phyloP scores from a whole-genome alignment of 2,888 invertebrate genomes.

The Pammene aurita region DNA sequence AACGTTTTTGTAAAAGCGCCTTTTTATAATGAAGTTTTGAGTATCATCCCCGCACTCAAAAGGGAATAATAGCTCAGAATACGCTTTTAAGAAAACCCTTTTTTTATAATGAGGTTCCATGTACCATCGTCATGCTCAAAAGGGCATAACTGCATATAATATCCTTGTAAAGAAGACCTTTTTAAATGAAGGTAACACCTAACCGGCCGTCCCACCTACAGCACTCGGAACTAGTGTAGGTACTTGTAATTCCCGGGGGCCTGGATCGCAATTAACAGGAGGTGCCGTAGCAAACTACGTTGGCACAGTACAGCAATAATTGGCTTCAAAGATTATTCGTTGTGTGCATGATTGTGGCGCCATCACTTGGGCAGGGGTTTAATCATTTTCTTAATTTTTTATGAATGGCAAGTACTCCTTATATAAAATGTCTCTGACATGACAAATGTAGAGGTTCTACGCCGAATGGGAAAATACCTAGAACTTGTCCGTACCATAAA shows the following conservation, averaged over 20 bases:
- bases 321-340: neutral
- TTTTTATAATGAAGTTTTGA: neutral
- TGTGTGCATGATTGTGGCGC: no score
- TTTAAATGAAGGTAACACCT: neutral
- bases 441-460: no score
- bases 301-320: constrained; percentile 13
- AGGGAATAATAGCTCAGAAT: neutral
- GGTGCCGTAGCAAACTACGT: neutral
- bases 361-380: no score
- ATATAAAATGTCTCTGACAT: no score
- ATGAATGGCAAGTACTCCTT: no score
- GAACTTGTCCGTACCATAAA: no score
- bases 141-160: neutral
- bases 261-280: constrained; percentile 37
- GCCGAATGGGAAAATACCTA: no score
- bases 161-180: neutral
- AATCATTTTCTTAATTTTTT: no score
- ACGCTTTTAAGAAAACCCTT: neutral
- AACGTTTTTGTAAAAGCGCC: neutral
- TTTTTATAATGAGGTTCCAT: neutral
- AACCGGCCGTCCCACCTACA: constrained; percentile 14
- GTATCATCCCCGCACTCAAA: neutral
- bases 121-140: neutral
- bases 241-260: constrained; percentile 34
- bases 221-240: constrained; percentile 8